Evolutionary conservation across 92 coral and sea anemone species (phyloP).

Genomic region (Hydrozoanthus gracilis): DNA sequence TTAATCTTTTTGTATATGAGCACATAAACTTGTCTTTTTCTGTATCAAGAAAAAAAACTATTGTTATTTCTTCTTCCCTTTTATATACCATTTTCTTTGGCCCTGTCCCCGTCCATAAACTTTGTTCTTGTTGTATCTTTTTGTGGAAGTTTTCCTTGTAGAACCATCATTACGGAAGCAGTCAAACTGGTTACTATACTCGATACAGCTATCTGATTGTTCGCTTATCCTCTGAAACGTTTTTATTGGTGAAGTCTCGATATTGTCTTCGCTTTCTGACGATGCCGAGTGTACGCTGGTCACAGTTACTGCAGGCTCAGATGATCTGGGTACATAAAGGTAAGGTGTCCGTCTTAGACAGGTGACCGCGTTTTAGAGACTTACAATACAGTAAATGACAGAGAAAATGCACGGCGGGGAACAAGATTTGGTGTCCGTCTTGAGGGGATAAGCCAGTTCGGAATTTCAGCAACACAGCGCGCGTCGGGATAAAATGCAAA

Average conservation of each 20-base stretch:
- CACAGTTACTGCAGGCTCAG: constrained; percentile 15
- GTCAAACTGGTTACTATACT: constrained; percentile 33
- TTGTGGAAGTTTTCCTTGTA: neutral
- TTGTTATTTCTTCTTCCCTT: neutral
- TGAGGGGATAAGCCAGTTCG: too few relatives aligned
- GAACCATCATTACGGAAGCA: constrained; percentile 18
- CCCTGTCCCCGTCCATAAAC: constrained; percentile 28
- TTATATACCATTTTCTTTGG: neutral
- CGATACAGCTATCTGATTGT: constrained; percentile 37
- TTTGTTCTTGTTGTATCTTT: neutral
- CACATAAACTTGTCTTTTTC: too few relatives aligned
- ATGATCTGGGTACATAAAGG: neutral
- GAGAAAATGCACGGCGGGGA: too few relatives aligned
- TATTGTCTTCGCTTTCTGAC: constrained; percentile 28
- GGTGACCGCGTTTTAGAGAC: neutral
- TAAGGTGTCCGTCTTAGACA: neutral
- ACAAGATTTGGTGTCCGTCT: too few relatives aligned
- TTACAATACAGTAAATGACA: neutral
- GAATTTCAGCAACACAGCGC: too few relatives aligned
- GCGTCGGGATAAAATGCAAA: too few relatives aligned
- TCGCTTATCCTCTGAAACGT: constrained; percentile 37
- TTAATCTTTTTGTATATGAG: too few relatives aligned
- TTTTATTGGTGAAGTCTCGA: constrained; percentile 28
- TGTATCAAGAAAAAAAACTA: too few relatives aligned
- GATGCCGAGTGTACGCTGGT: constrained; percentile 9